Base-by-base conservation (phyloP, 2,113 vertebrate genomes). In the Chunga burmeisteri region DNA sequence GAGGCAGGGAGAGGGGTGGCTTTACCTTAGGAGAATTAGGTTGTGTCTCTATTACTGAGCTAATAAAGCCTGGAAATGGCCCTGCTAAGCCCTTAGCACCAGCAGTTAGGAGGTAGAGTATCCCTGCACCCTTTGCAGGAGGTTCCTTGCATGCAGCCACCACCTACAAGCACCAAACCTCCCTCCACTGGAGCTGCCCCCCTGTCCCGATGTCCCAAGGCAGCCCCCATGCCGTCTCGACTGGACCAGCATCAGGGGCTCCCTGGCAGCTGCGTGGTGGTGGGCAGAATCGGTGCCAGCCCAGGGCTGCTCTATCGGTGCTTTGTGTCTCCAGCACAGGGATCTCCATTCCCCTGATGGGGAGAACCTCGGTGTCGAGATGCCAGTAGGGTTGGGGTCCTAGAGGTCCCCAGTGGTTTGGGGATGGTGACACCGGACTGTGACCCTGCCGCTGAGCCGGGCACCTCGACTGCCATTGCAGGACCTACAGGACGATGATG, bases 401-500 rank as follows among this genome's bases (percentile, higher is more conserved):
- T 16, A 22, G 68, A 62, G 53, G 34, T 87, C 6, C 38, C 26
- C 42, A 6, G 56, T 0, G 13, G 6, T 26, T 47, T 34, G 25
- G 81, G 62, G 81, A 65, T 0, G 3, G 46, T 27, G 68, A 7
- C 0, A 6, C 17, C n/a, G 84, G 56, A 47, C 56, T 88, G 44
- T 40, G 85, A 36, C 36, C 0, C 0, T 61, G 34, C 62, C 3
- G 13, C 88, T 61, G 42, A 87, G 59, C 42, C 1, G 7, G 59
- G 25, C 49, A 10, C 50, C n/a, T 56, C 0, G 5, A 7, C 59
- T 83, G 38, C 78, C 8, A 0, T 14, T 75, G 34, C 97, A 99
- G 99, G 98, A 98, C 97, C 98, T 96, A 79, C 98, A 98, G 98
- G 99, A 99, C 3, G 99, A 99, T 0, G 99, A 99, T 5, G 99